These are phyloP conservation scores for Megaceryle alcyon DNA, from an alignment of 2,797 vertebrate genomes.

Conservation along the genomic window DNA sequence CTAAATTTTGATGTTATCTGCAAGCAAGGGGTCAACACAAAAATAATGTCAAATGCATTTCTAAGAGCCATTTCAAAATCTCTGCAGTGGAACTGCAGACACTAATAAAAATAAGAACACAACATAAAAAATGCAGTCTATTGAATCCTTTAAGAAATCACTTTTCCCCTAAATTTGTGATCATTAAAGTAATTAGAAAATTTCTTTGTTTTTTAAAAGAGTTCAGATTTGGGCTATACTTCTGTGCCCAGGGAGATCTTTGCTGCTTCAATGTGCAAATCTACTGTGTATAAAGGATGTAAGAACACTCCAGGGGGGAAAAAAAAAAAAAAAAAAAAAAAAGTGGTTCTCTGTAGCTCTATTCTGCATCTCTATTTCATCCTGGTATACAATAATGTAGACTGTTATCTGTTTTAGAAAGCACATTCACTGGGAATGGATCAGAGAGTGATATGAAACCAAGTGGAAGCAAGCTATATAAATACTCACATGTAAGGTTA, in stretches of 20 bases:
- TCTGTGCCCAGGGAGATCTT: not conserved
- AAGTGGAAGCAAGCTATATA: not conserved
- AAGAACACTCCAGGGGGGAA: not conserved
- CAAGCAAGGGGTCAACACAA: not conserved
- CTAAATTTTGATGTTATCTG: not conserved
- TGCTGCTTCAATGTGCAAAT: not conserved
- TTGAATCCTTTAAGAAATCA: not conserved
- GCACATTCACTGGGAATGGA: not conserved
- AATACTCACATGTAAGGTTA: not conserved
- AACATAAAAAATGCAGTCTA: not conserved
- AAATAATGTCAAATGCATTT: not conserved
- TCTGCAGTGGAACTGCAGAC: not conserved
- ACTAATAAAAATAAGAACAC: not conserved
- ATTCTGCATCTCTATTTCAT: not conserved
- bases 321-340: not conserved
- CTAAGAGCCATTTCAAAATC: not conserved
- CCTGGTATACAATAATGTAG: not conserved
- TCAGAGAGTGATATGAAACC: not conserved
- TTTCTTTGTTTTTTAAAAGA: not conserved
- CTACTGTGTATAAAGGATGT: not conserved
- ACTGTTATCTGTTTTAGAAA: not conserved
- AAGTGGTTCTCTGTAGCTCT: not conserved
- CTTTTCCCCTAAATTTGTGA: not conserved
- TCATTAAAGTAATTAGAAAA: not conserved
- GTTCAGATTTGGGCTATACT: not conserved